These are phyloP conservation scores for cattle (Bos taurus) DNA, from an alignment of 2,113 vertebrate species.

Conservation along the genomic window DNA sequence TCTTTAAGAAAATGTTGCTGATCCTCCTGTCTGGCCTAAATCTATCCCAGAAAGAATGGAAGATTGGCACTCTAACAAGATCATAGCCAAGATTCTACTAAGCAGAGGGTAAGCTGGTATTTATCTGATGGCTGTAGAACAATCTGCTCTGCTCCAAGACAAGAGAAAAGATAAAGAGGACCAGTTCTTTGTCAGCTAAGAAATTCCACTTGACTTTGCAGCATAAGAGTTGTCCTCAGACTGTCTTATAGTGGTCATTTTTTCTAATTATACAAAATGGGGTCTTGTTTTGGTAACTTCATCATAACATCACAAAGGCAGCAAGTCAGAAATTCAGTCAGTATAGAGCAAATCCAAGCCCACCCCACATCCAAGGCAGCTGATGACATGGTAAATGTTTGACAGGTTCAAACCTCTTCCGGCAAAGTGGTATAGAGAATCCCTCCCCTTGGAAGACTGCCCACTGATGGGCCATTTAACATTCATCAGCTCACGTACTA, in stretches of 20 bases:
- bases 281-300: background rate
- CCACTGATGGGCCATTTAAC: background rate
- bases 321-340: background rate
- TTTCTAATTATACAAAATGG: background rate
- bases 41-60: background rate
- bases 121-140: background rate
- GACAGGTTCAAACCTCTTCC: background rate
- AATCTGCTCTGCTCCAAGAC: background rate
- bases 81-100: background rate
- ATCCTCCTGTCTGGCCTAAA: background rate
- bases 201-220: background rate
- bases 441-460: background rate
- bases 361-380: background rate
- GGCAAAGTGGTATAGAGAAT: background rate
- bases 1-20: background rate
- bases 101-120: background rate
- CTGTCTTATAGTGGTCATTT: background rate
- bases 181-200: background rate
- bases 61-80: background rate
- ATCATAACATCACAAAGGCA: background rate
- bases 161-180: background rate
- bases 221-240: background rate
- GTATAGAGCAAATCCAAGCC: background rate
- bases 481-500: background rate
- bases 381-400: background rate